Conservation (phyloP, 2,888 invertebrate species). For the Drosophila pseudotalamancana region DNA sequence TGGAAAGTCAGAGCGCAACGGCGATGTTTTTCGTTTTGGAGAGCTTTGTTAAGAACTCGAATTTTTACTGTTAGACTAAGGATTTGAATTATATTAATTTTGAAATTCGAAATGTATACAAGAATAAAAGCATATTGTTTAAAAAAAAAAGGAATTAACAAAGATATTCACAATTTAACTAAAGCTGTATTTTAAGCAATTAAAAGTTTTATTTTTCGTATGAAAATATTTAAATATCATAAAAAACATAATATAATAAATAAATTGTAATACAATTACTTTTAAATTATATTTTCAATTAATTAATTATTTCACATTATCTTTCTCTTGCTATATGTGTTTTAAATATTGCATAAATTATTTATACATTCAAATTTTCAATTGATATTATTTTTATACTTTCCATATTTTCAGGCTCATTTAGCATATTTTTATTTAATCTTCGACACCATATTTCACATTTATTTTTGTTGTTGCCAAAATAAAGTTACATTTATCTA, state of each 20-base stretch:
- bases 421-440: slow-evolving; percentile 9
- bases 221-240: too few relatives aligned
- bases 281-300: not conserved
- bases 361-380: not conserved
- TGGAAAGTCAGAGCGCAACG: slow-evolving; percentile 35
- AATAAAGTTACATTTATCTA: slow-evolving; percentile 7
- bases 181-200: too few relatives aligned
- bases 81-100: too few relatives aligned
- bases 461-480: slow-evolving; percentile 3
- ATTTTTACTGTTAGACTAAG: slow-evolving; percentile 15
- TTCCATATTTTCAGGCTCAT: slow-evolving; percentile 13
- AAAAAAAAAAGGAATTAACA: too few relatives aligned
- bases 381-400: not conserved
- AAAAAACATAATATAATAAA: too few relatives aligned
- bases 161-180: too few relatives aligned
- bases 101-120: not conserved
- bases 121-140: too few relatives aligned
- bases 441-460: slow-evolving; percentile 5
- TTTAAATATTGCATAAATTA: not conserved
- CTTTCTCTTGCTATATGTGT: too few relatives aligned
- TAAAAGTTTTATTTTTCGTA: too few relatives aligned
- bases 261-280: too few relatives aligned
- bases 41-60: slow-evolving; percentile 25
- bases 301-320: too few relatives aligned
- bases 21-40: slow-evolving; percentile 24